These are phyloP conservation scores for Panonychus citri DNA, from an alignment of 1,140 invertebrate species.

Conservation along the genomic window DNA sequence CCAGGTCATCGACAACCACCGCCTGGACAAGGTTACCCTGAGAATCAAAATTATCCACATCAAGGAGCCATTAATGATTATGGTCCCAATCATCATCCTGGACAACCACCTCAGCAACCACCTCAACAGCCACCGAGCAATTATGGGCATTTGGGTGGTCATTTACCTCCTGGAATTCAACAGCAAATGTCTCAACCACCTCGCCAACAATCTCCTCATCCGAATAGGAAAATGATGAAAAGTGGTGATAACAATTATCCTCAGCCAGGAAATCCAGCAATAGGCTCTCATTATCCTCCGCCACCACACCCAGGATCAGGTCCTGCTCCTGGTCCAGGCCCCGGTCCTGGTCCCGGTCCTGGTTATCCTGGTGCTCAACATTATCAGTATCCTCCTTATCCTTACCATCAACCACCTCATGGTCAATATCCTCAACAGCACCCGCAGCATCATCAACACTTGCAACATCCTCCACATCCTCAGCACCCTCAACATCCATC, in stretches of 20 bases:
- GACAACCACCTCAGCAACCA: background rate
- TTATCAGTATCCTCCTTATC: background rate
- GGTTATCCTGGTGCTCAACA: background rate
- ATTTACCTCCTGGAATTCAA: background rate
- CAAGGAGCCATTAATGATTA: background rate
- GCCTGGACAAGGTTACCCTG: background rate
- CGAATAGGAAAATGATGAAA: slow-evolving; percentile 21
- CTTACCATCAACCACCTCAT: background rate
- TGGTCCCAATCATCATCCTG: background rate
- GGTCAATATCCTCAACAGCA: no score
- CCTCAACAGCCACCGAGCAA: background rate
- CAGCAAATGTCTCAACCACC: background rate
- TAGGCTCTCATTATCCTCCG: background rate
- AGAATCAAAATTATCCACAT: background rate
- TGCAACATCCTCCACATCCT: slow-evolving; percentile 5
- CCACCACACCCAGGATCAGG: background rate
- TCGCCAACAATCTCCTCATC: background rate
- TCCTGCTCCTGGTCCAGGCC: background rate
- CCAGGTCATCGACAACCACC: no score
- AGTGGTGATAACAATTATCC: slow-evolving; percentile 1
- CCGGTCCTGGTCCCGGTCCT: background rate
- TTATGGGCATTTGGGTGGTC: slow-evolving; percentile 9
- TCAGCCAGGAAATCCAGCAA: background rate
- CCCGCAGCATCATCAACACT: slow-evolving; percentile 8
- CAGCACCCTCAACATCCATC: slow-evolving; percentile 1